These are phyloP conservation scores for Pharmacophagus antenor DNA, from an alignment of 2,888 invertebrate genomes.

Conservation along the genomic window DNA sequence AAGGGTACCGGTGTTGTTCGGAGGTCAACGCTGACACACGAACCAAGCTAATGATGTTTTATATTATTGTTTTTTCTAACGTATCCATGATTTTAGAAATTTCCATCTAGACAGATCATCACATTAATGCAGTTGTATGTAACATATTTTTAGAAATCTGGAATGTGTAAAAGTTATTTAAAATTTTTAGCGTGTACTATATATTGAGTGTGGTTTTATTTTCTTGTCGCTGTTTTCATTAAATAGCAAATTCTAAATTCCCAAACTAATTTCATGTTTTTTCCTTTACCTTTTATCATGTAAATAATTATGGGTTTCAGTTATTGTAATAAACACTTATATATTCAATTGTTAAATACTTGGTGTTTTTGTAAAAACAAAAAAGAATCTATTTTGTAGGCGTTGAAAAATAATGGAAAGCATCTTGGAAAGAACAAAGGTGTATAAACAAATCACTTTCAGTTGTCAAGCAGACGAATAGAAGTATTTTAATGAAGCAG, in stretches of 20 bases:
- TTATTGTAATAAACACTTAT: no score
- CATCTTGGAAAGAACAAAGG: constrained; percentile 47
- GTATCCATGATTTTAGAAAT: neutral
- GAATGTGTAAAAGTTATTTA: no score
- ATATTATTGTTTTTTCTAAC: neutral
- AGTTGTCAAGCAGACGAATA: constrained; percentile 62
- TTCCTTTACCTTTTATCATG: no score
- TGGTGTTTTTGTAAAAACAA: neutral
- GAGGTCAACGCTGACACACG: constrained; percentile 16
- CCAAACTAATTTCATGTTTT: no score
- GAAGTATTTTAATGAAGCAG: constrained; percentile 74
- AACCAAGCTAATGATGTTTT: neutral
- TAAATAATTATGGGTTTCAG: no score
- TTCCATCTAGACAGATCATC: neutral
- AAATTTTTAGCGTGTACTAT: no score
- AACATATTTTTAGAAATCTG: no score
- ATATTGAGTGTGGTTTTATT: no score
- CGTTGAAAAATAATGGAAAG: constrained; percentile 28
- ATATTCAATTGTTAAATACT: no score
- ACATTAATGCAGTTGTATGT: no score
- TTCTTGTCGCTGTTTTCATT: no score
- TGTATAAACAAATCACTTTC: constrained; percentile 63
- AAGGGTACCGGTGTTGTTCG: constrained; percentile 9
- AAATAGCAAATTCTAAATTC: no score
- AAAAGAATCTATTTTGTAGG: constrained; percentile 7